These are phyloP conservation scores for Lycocorax pyrrhopterus DNA, from an alignment of 2,113 vertebrate genomes.

Conservation along the genomic window DNA sequence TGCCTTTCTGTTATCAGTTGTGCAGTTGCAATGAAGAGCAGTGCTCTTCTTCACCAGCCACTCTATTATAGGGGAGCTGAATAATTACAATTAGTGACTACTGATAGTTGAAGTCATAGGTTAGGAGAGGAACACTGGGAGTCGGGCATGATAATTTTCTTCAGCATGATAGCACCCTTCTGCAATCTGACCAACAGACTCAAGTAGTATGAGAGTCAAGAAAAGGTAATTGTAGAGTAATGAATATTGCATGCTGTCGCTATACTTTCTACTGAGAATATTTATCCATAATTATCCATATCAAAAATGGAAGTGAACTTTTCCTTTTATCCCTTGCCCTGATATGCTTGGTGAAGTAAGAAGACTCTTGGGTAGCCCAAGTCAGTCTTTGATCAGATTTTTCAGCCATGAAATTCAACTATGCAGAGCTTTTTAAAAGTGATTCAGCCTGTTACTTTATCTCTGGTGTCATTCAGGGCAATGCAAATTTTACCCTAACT, in stretches of 20 bases:
- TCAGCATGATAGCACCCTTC: not conserved
- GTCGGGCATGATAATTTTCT: not conserved
- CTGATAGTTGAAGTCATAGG: not conserved
- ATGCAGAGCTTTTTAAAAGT: not conserved
- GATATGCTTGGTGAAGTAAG: not conserved
- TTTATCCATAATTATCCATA: not conserved
- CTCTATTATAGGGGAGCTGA: not conserved
- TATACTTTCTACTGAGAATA: not conserved
- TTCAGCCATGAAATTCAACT: not conserved
- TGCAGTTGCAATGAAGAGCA: not conserved
- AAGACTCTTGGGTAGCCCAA: not conserved
- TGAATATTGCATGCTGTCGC: not conserved
- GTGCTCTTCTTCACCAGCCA: not conserved
- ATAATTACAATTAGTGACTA: not conserved
- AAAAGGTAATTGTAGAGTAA: not conserved
- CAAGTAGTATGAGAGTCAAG: not conserved
- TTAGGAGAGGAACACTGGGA: not conserved
- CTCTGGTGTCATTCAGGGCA: not conserved
- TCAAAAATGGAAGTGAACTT: not conserved
- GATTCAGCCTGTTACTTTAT: not conserved
- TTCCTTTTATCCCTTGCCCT: not conserved
- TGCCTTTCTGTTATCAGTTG: not conserved
- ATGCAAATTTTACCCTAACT: not conserved
- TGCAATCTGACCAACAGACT: not conserved
- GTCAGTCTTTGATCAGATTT: slow-evolving; percentile 19